Percentiles rank a stretch among this genome's conserved stretches.
phyloP scores from a whole-genome alignment of 92 coral and sea anemone genomes.

The Pocillopora meandrina region DNA sequence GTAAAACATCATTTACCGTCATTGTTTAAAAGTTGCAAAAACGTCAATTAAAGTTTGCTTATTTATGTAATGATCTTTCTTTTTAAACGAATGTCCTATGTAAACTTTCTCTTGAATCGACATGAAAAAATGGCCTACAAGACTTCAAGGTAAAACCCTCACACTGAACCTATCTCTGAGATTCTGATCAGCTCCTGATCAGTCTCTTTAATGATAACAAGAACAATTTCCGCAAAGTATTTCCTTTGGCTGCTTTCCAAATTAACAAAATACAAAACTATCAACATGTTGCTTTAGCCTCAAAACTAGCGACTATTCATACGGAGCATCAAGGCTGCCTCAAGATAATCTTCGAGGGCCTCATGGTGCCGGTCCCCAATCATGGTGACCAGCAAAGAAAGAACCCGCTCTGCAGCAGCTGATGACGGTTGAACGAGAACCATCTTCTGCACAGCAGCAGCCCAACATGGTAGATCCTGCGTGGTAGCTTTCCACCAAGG shows the following conservation, averaged over 20 bases:
- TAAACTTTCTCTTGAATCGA: constrained; percentile 20
- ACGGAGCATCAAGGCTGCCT: constrained; percentile 52
- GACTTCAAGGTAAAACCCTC: constrained; percentile 3
- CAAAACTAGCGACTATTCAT: constrained; percentile 27
- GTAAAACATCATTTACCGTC: constrained; percentile 22
- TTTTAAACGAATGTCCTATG: constrained; percentile 16
- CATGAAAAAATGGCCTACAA: not conserved
- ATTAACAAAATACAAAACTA: constrained; percentile 35
- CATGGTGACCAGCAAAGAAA: constrained; percentile 43
- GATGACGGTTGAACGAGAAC: constrained; percentile 43
- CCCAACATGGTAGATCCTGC: too few relatives aligned
- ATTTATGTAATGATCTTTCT: constrained; percentile 21
- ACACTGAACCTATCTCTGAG: constrained; percentile 28
- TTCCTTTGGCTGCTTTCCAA: constrained; percentile 19
- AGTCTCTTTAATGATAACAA: constrained; percentile 25
- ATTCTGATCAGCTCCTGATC: constrained; percentile 14
- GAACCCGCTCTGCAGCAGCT: constrained; percentile 39
- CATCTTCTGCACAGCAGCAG: constrained; percentile 39
- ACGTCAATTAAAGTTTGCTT: constrained; percentile 24
- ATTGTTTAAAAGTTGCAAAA: constrained; percentile 37
- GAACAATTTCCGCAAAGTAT: constrained; percentile 1
- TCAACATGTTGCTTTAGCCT: constrained; percentile 27
- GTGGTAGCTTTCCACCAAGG: too few relatives aligned
- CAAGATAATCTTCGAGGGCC: constrained; percentile 44
- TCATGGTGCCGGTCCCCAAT: constrained; percentile 47